Evolutionary conservation across 2,797 vertebrate species (phyloP), one percentile per base, ranked within the genome.

Genomic region (Lithobates pipiens): DNA sequence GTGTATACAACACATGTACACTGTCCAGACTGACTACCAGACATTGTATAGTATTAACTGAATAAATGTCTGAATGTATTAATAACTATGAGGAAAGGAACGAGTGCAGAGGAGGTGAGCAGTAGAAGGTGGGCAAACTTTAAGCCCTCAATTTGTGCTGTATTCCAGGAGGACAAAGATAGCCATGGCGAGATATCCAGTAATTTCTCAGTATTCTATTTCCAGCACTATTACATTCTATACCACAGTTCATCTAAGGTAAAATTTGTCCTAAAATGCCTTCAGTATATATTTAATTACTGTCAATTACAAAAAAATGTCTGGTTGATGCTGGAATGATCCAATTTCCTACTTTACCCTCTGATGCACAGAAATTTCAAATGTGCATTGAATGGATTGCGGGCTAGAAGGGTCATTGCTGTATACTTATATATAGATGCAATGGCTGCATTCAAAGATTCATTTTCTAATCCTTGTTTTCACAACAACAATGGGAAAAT

Each of bases 231-330:
- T 3, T 10, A 54, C 46, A n/a, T 36, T 39, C 8, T n/a, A 44
- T 44, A 32, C 50, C 69, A 54, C 36, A 82, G 80, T 72, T 82
- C 80, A 82, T 61, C 32, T 65, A 82, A 82, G 80, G 80, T 82
- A 82, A 74, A 71, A 82, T 39, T 21, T 74, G 70, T 16, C 15
- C 80, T 44, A 73, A 82, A 82, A 57, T 73, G 70, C 70, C 70
- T 61, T 74, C 21, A 73, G 13, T 73, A 73, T 65, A 73, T 74
- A 42, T 61, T 82, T 82, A 69, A 82, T 82, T 80, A 70, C 68
- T 57, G 69, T 27, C 29, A 80, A 80, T 80, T 74, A 82, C 80
- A 73, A 25, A 73, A 65, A 54, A 74, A 73, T 82, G 16, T 71
- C 80, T 82, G 80, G 15, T 69, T 71, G 68, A 80, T 32, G 16